Evolutionary conservation across 2,797 vertebrate species (phyloP).

Genomic region (Sebastes taczanowskii): DNA sequence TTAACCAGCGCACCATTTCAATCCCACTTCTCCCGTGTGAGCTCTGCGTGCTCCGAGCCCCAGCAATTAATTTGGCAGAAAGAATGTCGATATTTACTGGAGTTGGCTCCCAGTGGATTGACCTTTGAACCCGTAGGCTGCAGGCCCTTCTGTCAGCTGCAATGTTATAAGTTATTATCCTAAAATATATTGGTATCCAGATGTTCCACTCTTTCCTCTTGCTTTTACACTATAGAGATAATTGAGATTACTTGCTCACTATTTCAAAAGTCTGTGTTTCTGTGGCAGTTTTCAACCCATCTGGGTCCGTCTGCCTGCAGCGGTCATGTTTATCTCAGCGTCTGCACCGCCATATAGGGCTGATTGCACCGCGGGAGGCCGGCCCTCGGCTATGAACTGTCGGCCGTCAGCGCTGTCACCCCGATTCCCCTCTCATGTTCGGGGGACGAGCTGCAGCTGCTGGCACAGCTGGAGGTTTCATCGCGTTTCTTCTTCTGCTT

Average conservation of each 20-base stretch:
- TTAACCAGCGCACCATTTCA: slow-evolving; percentile 18
- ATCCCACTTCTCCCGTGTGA: slow-evolving; percentile 50
- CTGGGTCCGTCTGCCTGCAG: slow-evolving; percentile 24
- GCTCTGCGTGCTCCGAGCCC: slow-evolving; percentile 19
- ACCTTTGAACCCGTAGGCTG: slow-evolving; percentile 47
- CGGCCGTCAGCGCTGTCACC: slow-evolving; percentile 39
- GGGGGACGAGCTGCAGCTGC: slow-evolving; percentile 67
- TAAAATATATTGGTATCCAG: neutral
- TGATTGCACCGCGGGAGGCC: slow-evolving; percentile 36
- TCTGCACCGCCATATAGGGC: slow-evolving; percentile 55
- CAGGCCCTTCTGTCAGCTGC: slow-evolving; percentile 4
- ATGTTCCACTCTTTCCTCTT: slow-evolving; percentile 3
- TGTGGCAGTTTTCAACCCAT: neutral
- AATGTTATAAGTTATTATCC: neutral
- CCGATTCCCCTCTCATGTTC: slow-evolving; percentile 38
- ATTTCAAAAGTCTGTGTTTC: neutral
- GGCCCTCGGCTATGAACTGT: slow-evolving; percentile 30
- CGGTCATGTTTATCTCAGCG: slow-evolving; percentile 39
- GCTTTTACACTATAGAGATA: neutral
- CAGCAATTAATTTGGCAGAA: slow-evolving; percentile 57
- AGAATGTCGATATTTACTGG: slow-evolving; percentile 65
- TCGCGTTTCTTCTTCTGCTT: slow-evolving; percentile 39
- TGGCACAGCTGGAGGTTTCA: slow-evolving; percentile 78
- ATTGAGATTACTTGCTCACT: neutral
- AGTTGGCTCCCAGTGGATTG: slow-evolving; percentile 35